These are phyloP conservation scores for Psittacus erithacus DNA, from an alignment of 2,113 vertebrate genomes.

Conservation along the genomic window DNA sequence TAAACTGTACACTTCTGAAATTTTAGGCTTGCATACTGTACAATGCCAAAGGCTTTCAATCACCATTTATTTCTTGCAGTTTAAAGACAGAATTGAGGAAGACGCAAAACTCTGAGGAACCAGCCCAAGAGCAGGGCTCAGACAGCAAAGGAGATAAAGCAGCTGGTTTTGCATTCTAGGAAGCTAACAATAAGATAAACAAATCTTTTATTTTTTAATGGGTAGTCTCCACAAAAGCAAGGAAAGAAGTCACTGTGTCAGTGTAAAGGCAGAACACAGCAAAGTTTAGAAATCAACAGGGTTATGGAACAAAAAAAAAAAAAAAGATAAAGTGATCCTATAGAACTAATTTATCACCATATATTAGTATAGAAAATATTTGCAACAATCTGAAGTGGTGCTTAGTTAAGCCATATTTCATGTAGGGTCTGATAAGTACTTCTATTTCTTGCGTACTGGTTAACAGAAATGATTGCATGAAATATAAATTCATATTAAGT, in stretches of 20 bases:
- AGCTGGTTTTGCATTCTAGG: slow-evolving; percentile 29
- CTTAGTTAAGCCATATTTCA: background rate
- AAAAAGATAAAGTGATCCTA: background rate
- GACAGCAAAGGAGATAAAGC: slow-evolving; percentile 16
- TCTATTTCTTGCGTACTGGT: background rate
- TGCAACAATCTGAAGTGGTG: background rate
- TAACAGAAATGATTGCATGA: background rate
- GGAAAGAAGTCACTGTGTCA: background rate
- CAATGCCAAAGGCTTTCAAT: background rate
- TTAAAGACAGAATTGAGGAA: background rate
- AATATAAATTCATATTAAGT: background rate
- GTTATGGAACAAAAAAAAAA: background rate
- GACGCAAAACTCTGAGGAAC: background rate
- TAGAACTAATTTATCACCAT: background rate
- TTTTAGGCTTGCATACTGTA: background rate
- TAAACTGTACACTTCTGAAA: background rate
- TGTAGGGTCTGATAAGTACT: background rate
- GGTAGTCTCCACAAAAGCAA: background rate
- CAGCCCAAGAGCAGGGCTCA: background rate
- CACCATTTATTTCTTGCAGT: background rate
- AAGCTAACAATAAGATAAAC: slow-evolving; percentile 15
- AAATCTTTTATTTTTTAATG: slow-evolving; percentile 24
- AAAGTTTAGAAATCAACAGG: background rate
- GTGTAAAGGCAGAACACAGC: background rate
- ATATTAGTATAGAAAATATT: background rate